Evolutionary conservation across 1,140 invertebrate species (phyloP).

Genomic region (Aleiodes sp.): DNA sequence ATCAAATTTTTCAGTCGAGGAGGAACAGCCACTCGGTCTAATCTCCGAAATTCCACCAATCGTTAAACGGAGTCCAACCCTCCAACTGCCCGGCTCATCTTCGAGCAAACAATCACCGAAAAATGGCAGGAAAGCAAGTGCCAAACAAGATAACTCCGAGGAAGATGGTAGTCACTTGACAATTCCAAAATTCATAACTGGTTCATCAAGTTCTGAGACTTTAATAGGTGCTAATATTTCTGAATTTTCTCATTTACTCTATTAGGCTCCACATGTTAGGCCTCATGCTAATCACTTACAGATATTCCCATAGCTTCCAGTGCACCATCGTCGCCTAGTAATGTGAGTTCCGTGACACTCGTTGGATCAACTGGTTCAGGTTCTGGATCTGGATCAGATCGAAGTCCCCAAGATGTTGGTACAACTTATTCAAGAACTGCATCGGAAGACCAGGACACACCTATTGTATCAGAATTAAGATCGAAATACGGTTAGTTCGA

Average conservation of each 20-base stretch:
- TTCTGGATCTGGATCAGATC: slow-evolving; percentile 64
- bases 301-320: slow-evolving; percentile 65
- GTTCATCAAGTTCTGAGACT: slow-evolving; percentile 79
- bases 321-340: slow-evolving; percentile 76
- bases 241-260: not conserved
- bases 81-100: slow-evolving; percentile 44
- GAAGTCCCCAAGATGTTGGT: slow-evolving; percentile 54
- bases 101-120: slow-evolving; percentile 46
- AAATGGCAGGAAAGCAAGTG: slow-evolving; percentile 58
- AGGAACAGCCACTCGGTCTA: slow-evolving; percentile 59
- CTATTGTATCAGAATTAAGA: not conserved
- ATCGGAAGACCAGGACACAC: slow-evolving; percentile 56
- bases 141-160: slow-evolving; percentile 58
- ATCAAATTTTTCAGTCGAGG: slow-evolving; percentile 61
- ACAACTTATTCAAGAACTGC: slow-evolving; percentile 42
- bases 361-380: slow-evolving; percentile 71
- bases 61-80: slow-evolving; percentile 53
- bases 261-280: not conserved
- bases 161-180: slow-evolving; percentile 70
- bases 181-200: slow-evolving; percentile 74
- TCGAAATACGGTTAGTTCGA: slow-evolving; percentile 9
- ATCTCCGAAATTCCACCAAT: slow-evolving; percentile 54
- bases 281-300: slow-evolving; percentile 42
- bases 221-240: slow-evolving; percentile 70
- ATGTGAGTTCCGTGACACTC: slow-evolving; percentile 76